Evolutionary conservation across 2,888 invertebrate species (phyloP).

Genomic region (Ophion obscuratus): DNA sequence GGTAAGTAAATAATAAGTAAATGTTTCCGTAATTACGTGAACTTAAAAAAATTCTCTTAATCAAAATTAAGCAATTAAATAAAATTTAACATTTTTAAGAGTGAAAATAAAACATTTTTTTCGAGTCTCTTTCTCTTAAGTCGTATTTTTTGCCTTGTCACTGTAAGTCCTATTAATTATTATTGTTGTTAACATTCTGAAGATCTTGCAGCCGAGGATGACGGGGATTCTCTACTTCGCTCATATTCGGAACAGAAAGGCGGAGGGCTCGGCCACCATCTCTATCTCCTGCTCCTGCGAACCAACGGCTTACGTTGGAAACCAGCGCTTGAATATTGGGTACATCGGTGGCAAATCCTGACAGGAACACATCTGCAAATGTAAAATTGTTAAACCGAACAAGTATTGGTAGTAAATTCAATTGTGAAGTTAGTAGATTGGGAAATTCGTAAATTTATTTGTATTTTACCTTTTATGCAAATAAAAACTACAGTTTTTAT

Average conservation of each 20-base stretch:
- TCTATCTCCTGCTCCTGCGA: slow-evolving; percentile 21
- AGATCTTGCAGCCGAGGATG: slow-evolving; percentile 1
- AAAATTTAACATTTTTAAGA: slow-evolving; percentile 16
- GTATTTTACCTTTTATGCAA: slow-evolving; percentile 23
- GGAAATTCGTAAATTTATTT: background rate
- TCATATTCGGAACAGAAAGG: slow-evolving; percentile 8
- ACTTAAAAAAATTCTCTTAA: background rate
- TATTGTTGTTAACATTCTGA: slow-evolving; percentile 5
- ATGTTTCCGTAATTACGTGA: no score
- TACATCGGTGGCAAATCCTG: slow-evolving; percentile 15
- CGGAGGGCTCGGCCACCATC: slow-evolving; percentile 15
- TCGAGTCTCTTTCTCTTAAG: slow-evolving; percentile 9
- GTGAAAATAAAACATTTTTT: slow-evolving; percentile 14
- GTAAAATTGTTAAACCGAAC: slow-evolving; percentile 11
- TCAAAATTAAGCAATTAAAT: slow-evolving; percentile 18
- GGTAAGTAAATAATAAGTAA: no score
- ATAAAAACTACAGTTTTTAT: slow-evolving; percentile 22
- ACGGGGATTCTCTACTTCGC: slow-evolving; percentile 13
- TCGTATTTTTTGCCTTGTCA: slow-evolving; percentile 6
- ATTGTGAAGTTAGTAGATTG: slow-evolving; percentile 24
- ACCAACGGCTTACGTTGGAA: no score
- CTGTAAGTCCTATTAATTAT: slow-evolving; percentile 6
- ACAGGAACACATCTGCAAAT: slow-evolving; percentile 16
- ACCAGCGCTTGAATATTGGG: slow-evolving; percentile 18
- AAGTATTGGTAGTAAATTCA: slow-evolving; percentile 17